A percentile compares a stretch with the other conserved stretches of the same genome.
Conservation (phyloP, 2,888 invertebrate species). For the Caenorhabditis uteleia region DNA sequence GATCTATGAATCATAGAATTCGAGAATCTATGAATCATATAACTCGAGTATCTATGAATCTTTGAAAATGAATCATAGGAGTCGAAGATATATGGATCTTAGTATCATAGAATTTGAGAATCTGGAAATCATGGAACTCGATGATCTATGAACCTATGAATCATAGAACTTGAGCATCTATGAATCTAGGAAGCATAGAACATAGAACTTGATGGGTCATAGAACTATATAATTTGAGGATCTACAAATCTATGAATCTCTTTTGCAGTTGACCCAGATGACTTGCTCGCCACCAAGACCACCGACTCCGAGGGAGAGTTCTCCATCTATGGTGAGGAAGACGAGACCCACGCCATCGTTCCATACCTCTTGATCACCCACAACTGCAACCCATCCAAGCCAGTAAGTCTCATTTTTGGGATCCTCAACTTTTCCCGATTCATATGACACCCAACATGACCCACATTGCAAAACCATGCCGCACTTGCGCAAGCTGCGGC, state of each 20-base stretch:
- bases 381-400: slow-evolving; percentile 48
- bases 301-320: slow-evolving; percentile 55
- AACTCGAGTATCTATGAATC: too few species aligned
- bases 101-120: too few species aligned
- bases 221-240: too few species aligned
- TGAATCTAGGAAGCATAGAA: too few species aligned
- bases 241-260: not conserved
- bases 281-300: slow-evolving; percentile 43
- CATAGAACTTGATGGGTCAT: too few species aligned
- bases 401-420: slow-evolving; percentile 29
- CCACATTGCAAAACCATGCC: too few species aligned
- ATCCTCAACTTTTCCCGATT: not conserved
- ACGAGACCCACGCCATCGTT: slow-evolving; percentile 52
- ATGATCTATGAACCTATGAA: too few species aligned
- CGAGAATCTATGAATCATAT: too few species aligned
- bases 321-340: slow-evolving; percentile 49
- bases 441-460: not conserved
- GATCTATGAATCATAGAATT: too few species aligned
- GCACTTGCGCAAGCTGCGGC: not conserved
- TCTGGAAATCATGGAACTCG: too few species aligned
- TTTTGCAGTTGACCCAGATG: slow-evolving; percentile 55
- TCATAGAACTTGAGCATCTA: too few species aligned
- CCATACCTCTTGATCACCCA: slow-evolving; percentile 53
- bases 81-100: not conserved
- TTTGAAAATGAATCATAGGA: not conserved